Evolutionary conservation across 2,888 invertebrate species (phyloP).

Genomic region (Macrosiphum euphorbiae): DNA sequence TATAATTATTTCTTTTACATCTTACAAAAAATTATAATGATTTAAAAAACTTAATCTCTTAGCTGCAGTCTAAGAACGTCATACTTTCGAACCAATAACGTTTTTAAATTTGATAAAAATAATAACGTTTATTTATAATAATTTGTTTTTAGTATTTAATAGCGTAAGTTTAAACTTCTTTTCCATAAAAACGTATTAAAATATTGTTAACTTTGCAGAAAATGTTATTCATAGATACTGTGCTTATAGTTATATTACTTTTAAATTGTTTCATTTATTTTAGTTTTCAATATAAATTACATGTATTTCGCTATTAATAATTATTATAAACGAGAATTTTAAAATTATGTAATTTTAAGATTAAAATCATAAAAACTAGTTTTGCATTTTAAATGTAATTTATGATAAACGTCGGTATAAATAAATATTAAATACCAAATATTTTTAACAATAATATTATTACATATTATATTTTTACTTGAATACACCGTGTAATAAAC

Average conservation of each 20-base stretch:
- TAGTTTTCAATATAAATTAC: not conserved
- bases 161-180: not conserved
- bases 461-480: not conserved
- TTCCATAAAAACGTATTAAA: not conserved
- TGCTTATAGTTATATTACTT: not conserved
- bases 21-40: not conserved
- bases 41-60: not conserved
- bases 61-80: not conserved
- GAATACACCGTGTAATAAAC: not conserved
- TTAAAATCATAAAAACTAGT: not conserved
- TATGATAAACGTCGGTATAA: not conserved
- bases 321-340: not conserved
- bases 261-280: not conserved
- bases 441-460: not conserved
- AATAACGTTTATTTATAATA: not conserved
- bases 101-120: not conserved
- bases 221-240: not conserved
- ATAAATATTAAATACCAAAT: not conserved
- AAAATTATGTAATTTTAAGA: not conserved
- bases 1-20: not conserved
- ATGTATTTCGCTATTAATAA: not conserved
- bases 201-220: not conserved
- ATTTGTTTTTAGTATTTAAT: not conserved
- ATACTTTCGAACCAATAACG: not conserved
- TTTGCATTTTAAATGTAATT: not conserved